phyloP scores from a whole-genome alignment of 2,113 vertebrate species.

The Neofelis nebulosa region DNA sequence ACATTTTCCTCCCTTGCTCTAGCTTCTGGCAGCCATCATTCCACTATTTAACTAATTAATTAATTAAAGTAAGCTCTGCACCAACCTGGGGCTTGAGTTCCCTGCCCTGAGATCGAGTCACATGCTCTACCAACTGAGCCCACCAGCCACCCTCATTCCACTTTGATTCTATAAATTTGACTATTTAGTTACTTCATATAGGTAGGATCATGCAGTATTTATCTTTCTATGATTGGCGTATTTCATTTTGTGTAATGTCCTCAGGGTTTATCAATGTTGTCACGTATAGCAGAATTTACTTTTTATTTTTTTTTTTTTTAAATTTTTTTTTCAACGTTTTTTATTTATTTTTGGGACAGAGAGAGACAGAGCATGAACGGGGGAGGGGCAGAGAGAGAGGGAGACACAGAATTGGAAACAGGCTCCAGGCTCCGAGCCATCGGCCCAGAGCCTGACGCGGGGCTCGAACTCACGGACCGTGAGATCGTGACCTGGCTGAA shows the following conservation, averaged over 20 bases:
- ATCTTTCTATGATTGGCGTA: background rate
- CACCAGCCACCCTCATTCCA: background rate
- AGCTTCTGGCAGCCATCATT: background rate
- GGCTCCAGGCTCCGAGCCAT: no score
- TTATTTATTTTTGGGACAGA: no score
- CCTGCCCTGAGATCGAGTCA: background rate
- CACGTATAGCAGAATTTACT: background rate
- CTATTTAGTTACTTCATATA: background rate
- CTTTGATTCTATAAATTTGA: background rate
- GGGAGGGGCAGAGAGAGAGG: no score
- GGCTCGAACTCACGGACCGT: no score
- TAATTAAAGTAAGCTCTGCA: background rate
- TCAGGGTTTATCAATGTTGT: background rate
- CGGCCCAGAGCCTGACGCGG: no score
- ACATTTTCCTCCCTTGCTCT: background rate
- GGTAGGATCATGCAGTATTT: background rate
- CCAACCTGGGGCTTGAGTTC: background rate
- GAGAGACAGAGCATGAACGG: no score
- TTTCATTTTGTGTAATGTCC: background rate
- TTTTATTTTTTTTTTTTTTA: no score
- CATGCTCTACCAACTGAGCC: background rate
- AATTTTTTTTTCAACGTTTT: no score
- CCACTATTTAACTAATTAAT: background rate
- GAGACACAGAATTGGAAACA: no score
- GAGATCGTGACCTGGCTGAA: no score